phyloP scores from a whole-genome alignment of 1,140 invertebrate genomes.

The Andrena cerasifolii region DNA sequence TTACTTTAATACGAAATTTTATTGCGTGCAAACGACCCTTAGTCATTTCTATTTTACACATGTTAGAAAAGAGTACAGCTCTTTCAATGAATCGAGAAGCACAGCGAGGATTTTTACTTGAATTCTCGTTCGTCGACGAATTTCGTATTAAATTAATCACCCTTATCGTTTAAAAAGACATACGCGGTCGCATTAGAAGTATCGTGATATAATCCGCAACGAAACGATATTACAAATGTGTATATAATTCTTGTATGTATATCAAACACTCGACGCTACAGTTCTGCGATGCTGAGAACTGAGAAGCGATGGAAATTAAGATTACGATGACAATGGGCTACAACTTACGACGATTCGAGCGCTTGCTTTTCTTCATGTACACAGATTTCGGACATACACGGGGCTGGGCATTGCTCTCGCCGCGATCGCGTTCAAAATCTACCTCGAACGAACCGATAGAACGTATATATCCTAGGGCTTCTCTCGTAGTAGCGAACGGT shows the following conservation, averaged over 20 bases:
- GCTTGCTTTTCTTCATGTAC: slow-evolving; percentile 2
- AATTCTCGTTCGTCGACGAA: not conserved
- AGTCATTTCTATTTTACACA: too few relatives aligned
- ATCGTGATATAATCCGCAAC: not conserved
- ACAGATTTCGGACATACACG: slow-evolving; percentile 17
- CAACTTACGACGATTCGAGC: slow-evolving; percentile 16
- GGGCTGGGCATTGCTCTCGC: slow-evolving; percentile 4
- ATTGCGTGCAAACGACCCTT: not conserved
- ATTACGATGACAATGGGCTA: slow-evolving; percentile 26
- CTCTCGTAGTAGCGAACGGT: not conserved
- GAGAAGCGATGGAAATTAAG: slow-evolving; percentile 6
- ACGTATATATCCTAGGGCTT: not conserved
- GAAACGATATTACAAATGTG: slow-evolving; percentile 20
- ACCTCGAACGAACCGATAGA: not conserved
- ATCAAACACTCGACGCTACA: not conserved
- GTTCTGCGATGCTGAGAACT: not conserved
- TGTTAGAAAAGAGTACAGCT: too few relatives aligned
- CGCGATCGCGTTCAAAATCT: slow-evolving; percentile 10
- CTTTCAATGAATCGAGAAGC: too few relatives aligned
- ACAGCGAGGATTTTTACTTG: too few relatives aligned
- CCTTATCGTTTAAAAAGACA: slow-evolving; percentile 32
- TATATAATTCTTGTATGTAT: not conserved
- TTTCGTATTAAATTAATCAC: slow-evolving; percentile 39
- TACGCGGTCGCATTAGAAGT: not conserved
- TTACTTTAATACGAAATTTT: slow-evolving; percentile 50